Conservation (phyloP, 2,113 vertebrate genomes). For the Rhagologus leucostigma region DNA sequence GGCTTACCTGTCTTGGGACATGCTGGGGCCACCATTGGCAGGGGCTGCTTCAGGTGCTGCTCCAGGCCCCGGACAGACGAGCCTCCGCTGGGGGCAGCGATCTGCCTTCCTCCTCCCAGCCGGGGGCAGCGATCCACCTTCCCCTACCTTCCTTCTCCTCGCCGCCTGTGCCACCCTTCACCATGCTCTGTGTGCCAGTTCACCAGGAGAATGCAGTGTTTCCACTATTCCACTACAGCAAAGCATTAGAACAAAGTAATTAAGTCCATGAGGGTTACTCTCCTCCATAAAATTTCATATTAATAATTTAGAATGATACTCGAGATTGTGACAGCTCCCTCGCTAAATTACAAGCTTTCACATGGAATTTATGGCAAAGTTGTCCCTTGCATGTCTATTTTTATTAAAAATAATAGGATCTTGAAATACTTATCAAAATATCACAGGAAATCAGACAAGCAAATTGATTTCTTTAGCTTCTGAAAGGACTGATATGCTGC, state of each 20-base stretch:
- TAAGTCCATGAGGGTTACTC: not conserved
- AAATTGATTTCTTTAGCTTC: not conserved
- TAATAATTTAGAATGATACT: not conserved
- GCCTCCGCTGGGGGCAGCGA: accelerated
- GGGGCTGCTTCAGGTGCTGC: not conserved
- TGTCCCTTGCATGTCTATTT: not conserved
- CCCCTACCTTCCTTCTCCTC: too few species aligned
- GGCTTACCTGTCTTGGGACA: not conserved
- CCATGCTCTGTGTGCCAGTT: accelerated
- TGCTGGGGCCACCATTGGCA: accelerated
- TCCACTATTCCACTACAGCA: not conserved
- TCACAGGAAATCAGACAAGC: not conserved
- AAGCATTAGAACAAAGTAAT: not conserved
- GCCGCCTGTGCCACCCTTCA: accelerated
- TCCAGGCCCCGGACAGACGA: accelerated
- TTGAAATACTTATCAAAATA: not conserved
- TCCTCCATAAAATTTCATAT: too few species aligned
- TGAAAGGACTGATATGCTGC: not conserved
- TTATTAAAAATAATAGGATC: not conserved
- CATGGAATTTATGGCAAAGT: not conserved
- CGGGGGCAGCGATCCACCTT: accelerated
- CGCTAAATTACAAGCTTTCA: not conserved
- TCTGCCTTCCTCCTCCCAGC: not conserved
- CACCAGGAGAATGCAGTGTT: accelerated
- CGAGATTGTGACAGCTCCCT: not conserved